Conservation (phyloP, 1,140 invertebrate species). For the Glossosoma conforme region DNA sequence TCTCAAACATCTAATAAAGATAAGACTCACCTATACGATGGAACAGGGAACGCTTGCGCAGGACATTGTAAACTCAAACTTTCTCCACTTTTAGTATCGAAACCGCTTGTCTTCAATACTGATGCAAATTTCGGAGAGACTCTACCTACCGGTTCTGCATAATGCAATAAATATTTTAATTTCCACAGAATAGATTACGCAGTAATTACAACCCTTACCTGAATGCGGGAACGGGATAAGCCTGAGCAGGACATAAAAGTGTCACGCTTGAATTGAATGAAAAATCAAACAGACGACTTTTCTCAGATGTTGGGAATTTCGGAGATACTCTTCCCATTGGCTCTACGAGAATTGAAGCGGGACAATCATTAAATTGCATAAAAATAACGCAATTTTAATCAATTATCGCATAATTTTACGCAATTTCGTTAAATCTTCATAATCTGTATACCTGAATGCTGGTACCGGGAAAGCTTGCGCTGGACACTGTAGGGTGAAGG, state of each 20-base stretch:
- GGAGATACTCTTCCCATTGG: conserved; percentile 44
- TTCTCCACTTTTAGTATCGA: conserved; percentile 39
- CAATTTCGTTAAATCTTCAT: too few relatives aligned
- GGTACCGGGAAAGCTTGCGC: conserved; percentile 64
- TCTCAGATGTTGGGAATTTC: conserved; percentile 64
- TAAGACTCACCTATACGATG: conserved; percentile 52
- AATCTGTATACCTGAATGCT: conserved; percentile 48
- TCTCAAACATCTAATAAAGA: too few relatives aligned
- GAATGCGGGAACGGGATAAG: conserved; percentile 59
- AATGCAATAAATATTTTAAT: too few relatives aligned
- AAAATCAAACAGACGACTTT: conserved; percentile 53
- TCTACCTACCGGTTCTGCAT: conserved; percentile 28
- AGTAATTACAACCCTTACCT: conserved; percentile 45
- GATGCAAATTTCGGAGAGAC: conserved; percentile 46
- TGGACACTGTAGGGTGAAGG: conserved; percentile 51
- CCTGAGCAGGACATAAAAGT: conserved; percentile 60
- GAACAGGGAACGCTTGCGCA: conserved; percentile 62
- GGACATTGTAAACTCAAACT: conserved; percentile 52
- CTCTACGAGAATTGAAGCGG: conserved; percentile 28
- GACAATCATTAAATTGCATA: not conserved
- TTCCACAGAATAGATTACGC: not conserved
- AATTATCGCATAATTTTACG: too few relatives aligned
- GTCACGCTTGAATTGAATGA: conserved; percentile 46
- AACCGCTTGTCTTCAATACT: conserved; percentile 49
- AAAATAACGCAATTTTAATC: too few relatives aligned